A percentile compares a stretch with the other conserved stretches of the same genome.
Conservation (phyloP, 2,113 vertebrate genomes). For the Cardinalis cardinalis region DNA sequence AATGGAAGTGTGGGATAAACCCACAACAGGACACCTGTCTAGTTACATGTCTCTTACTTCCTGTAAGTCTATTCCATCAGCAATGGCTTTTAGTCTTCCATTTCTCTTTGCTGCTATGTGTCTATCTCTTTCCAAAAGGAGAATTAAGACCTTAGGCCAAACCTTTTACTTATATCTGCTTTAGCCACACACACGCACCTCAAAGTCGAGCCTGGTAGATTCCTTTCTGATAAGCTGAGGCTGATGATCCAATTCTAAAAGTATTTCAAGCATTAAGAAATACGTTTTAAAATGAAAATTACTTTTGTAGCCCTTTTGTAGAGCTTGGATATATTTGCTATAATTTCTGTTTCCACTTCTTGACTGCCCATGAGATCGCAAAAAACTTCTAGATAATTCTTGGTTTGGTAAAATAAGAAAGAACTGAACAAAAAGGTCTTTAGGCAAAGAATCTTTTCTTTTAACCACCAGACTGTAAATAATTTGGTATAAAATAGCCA, state of each 20-base stretch:
- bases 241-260: neutral
- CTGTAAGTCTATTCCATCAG: neutral
- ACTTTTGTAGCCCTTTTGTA: neutral
- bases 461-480: neutral
- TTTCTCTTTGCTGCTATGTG: neutral
- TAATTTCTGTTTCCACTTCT: neutral
- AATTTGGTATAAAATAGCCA: neutral
- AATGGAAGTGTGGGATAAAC: neutral
- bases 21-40: neutral
- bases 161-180: neutral
- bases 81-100: neutral
- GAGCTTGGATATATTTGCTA: neutral
- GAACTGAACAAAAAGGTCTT: neutral
- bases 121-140: neutral
- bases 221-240: neutral
- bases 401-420: neutral
- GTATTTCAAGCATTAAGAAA: neutral
- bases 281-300: neutral
- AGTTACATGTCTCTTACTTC: neutral
- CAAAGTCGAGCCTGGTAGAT: neutral
- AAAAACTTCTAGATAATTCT: neutral
- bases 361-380: neutral
- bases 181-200: neutral
- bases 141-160: neutral
- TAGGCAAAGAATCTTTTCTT: neutral